Evolutionary conservation across 2,888 invertebrate genomes (phyloP), one percentile per base, ranked within the genome.

Genomic region (Agrilus mali): DNA sequence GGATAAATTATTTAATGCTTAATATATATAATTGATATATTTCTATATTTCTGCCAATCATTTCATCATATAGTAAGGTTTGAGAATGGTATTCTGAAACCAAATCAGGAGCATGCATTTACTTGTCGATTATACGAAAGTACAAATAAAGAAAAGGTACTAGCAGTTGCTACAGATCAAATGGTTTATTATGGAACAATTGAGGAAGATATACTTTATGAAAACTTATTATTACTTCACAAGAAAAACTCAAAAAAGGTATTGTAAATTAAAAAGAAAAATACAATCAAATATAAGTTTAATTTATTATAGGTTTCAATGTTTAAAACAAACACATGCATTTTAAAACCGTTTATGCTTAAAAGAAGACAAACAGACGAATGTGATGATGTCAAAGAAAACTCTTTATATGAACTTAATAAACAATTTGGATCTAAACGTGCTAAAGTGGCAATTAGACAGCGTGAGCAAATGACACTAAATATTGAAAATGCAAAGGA

Each of bases 401-500:
- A 12, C 16, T 13, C 39, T 16, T 34, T 17, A 34, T n/a, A 38
- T 16, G 70, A 70, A 41, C 60, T 81, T 1, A 75, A 75, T 38
- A 74, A 76, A 53, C 71, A 77, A 49, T 81, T 81, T 55, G 80
- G 80, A 2, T 80, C 80, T 0, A 80, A 81, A 49, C 74, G 69
- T 54, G 66, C 67, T 1, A 79, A 75, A 55, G 61, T 77, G 50
- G 61, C 62, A 38, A 72, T 75, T 46, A 79, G 80, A 51, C 77
- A 78, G n/a, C 60, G 58, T 1, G 78, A 79, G 55, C 72, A 71
- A 55, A 57, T 78, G 40, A 74, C 75, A 56, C 62, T 77, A 1
- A 74, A 78, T 47, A 66, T 76, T 1, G 67, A 74, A 13, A 69
- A 72, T 1, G 73, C 77, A 0, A 72, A 71, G 1, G 71, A 76